Evolutionary conservation across 1,140 invertebrate genomes (phyloP).

Genomic region (Callitettix versicolor): DNA sequence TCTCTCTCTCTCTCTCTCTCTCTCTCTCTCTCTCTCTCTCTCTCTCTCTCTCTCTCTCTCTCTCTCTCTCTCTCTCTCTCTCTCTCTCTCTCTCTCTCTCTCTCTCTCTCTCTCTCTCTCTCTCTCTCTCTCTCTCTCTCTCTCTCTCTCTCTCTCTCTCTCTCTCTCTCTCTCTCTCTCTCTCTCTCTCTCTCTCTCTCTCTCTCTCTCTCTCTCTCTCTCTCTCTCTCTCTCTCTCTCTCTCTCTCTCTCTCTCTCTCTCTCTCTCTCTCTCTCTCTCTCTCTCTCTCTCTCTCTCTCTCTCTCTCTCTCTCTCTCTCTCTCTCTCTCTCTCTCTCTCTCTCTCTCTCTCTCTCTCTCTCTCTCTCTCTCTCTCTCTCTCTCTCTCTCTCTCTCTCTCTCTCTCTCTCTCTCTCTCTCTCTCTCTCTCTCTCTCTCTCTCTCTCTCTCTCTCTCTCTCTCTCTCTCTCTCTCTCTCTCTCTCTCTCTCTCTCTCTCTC

Average conservation of each 20-base stretch:
- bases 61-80: conserved; percentile 12
- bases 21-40: conserved; percentile 16
- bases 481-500: conserved; percentile 3
- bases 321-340: conserved; percentile 11
- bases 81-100: conserved; percentile 11
- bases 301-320: conserved; percentile 9
- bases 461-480: conserved; percentile 3
- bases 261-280: neutral
- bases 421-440: conserved; percentile 9
- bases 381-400: conserved; percentile 9
- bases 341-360: conserved; percentile 8
- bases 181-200: conserved; percentile 8
- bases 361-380: conserved; percentile 9
- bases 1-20: conserved; percentile 12
- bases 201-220: conserved; percentile 11
- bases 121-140: conserved; percentile 13
- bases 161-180: conserved; percentile 11
- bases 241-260: neutral
- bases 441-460: conserved; percentile 9
- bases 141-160: conserved; percentile 7
- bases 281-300: conserved; percentile 13
- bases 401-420: conserved; percentile 8
- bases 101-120: conserved; percentile 15
- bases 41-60: conserved; percentile 12
- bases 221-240: conserved; percentile 2